Base-by-base conservation (phyloP, 1,140 invertebrate genomes). In the Aethina tumida region DNA sequence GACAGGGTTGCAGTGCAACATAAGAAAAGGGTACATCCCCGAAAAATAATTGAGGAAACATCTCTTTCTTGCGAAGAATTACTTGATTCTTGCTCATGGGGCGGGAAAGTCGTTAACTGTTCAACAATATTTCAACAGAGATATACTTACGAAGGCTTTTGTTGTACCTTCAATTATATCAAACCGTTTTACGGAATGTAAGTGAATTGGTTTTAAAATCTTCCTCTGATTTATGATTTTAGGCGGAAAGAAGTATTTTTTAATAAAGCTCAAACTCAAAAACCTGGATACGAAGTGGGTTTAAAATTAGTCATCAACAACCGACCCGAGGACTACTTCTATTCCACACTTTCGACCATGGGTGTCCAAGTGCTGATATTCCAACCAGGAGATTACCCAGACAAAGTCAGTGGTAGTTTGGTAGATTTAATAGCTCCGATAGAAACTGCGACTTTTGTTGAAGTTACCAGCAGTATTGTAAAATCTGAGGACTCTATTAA, bases 131-230 rank as follows among this genome's bases (percentile, higher is more conserved):
- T 75, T 47, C 9, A 34, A 0, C 52, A 63, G 3, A 61, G 64
- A 5, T 62, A 63, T 4, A 74, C 73, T 2, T 60, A 63, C n/a
- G 63, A 65, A 10, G 73, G 74, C 13, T 70, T 63, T 43, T 77
- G 73, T 50, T 77, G 74, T 37, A 55, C 63, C 3, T 77, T 75
- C 44, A 77, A 77, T 53, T 70, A 72, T 32, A 31, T 50, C 14
- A 7, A 24, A 28, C 7, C 29, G 2, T 22, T 19, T 14, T 10
- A 12, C 5, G 30, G 35, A 30, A 13, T 14, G 9, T 1, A 28
- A 5, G 6, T 44, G 42, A 39, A 34, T 34, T 35, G 33, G 20
- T 12, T 32, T n/a, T 9, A 25, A 8, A 12, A 7, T 17, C 18
- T 10, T 6, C n/a, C 16, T 16, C 5, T 16, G 17, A 10, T 36